Conservation (phyloP, 2,113 vertebrate genomes). For the Prolemur simus region DNA sequence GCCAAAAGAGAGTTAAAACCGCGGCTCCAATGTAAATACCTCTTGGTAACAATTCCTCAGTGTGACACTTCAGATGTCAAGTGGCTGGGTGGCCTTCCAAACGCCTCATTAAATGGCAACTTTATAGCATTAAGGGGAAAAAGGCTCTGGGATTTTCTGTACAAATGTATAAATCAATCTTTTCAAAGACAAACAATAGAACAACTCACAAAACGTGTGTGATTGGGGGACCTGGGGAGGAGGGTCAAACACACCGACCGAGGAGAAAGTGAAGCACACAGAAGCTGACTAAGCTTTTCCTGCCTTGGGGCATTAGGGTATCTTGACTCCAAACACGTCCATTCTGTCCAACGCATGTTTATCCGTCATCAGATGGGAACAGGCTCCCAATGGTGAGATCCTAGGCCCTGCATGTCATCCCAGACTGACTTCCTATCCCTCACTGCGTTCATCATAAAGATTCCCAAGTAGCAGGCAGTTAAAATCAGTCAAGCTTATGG, state of each 20-base stretch:
- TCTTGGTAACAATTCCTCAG: slow-evolving; percentile 77
- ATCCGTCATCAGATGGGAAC: neutral
- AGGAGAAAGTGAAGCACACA: neutral
- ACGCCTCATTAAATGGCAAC: slow-evolving; percentile 67
- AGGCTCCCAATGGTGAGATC: neutral
- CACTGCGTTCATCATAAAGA: neutral
- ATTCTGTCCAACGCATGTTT: neutral
- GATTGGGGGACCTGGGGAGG: neutral
- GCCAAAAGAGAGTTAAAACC: slow-evolving; percentile 71
- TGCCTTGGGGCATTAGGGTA: neutral
- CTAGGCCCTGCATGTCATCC: neutral
- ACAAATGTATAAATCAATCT: slow-evolving; percentile 68
- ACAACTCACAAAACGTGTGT: slow-evolving; percentile 28
- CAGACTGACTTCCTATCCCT: neutral
- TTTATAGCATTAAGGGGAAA: slow-evolving; percentile 67
- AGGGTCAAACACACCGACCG: neutral
- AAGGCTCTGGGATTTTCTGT: slow-evolving; percentile 58
- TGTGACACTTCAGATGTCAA: slow-evolving; percentile 76
- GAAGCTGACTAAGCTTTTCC: neutral
- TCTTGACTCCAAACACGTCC: neutral
- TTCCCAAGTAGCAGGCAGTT: neutral
- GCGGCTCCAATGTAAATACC: slow-evolving; percentile 75
- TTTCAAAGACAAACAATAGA: slow-evolving; percentile 66
- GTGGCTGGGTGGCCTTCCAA: slow-evolving; percentile 74
- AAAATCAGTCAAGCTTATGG: neutral